A percentile compares a stretch with the other conserved stretches of the same genome.
Conservation (phyloP, 2,113 vertebrate species). For the Pygoscelis antarcticus region DNA sequence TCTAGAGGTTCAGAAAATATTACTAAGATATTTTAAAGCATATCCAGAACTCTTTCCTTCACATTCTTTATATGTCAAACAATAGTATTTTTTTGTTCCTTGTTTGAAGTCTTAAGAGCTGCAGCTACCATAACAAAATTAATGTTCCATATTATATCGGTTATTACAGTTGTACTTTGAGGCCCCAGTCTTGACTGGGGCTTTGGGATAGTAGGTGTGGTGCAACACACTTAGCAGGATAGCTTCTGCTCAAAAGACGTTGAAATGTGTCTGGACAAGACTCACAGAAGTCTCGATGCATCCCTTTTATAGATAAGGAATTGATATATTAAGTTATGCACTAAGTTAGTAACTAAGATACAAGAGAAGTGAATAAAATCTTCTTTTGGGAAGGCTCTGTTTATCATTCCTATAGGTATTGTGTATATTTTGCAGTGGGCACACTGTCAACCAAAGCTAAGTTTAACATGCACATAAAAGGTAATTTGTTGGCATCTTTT, state of each 20-base stretch:
- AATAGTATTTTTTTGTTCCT: neutral
- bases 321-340: constrained; percentile 6
- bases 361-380: neutral
- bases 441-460: constrained; percentile 52
- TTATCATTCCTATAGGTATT: constrained; percentile 43
- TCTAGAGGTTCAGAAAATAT: neutral
- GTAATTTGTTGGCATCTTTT: constrained; percentile 47
- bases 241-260: neutral
- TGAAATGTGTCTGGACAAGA: constrained; percentile 19
- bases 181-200: neutral
- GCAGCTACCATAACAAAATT: neutral
- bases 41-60: neutral
- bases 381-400: constrained; percentile 11
- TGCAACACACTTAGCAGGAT: neutral
- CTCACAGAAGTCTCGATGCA: neutral
- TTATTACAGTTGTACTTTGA: neutral
- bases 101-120: neutral
- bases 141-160: neutral
- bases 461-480: constrained; percentile 40
- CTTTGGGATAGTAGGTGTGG: neutral
- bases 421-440: constrained; percentile 58
- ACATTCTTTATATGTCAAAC: neutral
- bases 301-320: constrained; percentile 15
- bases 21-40: neutral
- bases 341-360: neutral